Percentiles rank a stretch among this genome's conserved stretches.
These are phyloP conservation scores for Callosobruchus maculatus DNA, from an alignment of 2,888 invertebrate genomes.

Conservation along the genomic window DNA sequence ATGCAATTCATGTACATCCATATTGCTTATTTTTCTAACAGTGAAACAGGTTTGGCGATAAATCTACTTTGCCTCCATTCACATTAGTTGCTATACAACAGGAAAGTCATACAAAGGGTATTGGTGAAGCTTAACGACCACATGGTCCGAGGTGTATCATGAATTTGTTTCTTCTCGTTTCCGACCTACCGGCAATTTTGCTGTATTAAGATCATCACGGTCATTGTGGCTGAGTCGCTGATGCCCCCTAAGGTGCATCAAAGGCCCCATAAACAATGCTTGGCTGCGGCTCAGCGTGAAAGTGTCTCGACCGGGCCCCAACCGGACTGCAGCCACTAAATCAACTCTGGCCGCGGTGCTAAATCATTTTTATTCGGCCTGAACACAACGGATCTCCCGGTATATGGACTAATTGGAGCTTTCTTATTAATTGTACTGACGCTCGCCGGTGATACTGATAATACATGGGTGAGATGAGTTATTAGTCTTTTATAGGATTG, in stretches of 20 bases:
- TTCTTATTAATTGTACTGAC: not conserved
- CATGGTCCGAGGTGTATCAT: not conserved
- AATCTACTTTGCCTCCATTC: no score
- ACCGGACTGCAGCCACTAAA: slow-evolving; percentile 3
- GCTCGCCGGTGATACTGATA: not conserved
- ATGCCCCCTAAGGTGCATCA: slow-evolving; percentile 15
- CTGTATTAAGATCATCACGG: not conserved
- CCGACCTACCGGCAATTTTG: not conserved
- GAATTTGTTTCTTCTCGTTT: not conserved
- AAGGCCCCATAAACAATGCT: slow-evolving; percentile 22
- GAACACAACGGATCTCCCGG: not conserved
- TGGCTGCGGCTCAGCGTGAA: slow-evolving; percentile 21
- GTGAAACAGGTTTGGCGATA: no score
- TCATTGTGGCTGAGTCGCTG: not conserved
- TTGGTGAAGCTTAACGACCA: no score
- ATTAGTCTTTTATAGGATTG: not conserved
- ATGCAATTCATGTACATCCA: no score
- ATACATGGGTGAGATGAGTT: not conserved
- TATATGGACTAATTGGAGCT: not conserved
- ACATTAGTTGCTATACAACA: no score
- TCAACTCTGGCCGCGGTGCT: not conserved
- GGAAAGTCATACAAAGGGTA: no score
- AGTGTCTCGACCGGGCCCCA: slow-evolving; percentile 13
- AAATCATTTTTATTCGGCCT: not conserved
- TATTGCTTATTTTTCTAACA: no score